A percentile compares a stretch with the other conserved stretches of the same genome.
Conservation (phyloP, 1,140 invertebrate genomes). For the Drosophila guanche region DNA sequence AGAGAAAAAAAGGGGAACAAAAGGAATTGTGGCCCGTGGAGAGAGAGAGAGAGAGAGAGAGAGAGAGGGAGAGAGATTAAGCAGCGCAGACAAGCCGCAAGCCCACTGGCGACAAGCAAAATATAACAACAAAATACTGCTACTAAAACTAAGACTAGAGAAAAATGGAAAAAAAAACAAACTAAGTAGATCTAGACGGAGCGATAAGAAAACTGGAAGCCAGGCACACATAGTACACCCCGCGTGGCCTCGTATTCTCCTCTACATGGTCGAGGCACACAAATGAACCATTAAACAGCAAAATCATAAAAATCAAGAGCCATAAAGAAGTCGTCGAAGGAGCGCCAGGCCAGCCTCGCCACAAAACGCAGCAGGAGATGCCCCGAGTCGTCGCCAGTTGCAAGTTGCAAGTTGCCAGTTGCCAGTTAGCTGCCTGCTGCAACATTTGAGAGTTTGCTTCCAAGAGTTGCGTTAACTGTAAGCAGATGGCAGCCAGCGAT, state of each 20-base stretch:
- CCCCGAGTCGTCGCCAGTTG: constrained; percentile 15
- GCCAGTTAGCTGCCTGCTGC: not conserved
- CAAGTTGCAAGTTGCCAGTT: constrained; percentile 22
- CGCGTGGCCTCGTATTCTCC: constrained; percentile 1
- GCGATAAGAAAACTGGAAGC: constrained; percentile 76
- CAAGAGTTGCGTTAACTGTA: constrained; percentile 67
- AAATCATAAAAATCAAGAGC: constrained; percentile 83
- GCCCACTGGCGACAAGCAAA: constrained; percentile 39
- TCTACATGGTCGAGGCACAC: constrained; percentile 39
- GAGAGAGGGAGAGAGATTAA: constrained; percentile 45
- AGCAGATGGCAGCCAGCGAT: constrained; percentile 72
- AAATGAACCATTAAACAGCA: constrained; percentile 82
- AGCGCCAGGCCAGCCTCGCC: constrained; percentile 51
- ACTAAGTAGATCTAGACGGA: constrained; percentile 53
- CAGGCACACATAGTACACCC: constrained; percentile 33
- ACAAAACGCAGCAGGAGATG: constrained; percentile 50
- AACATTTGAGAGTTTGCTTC: constrained; percentile 5
- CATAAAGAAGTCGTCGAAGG: constrained; percentile 80
- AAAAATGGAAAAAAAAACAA: constrained; percentile 13
- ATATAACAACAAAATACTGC: constrained; percentile 14
- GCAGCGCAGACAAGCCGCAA: constrained; percentile 18
- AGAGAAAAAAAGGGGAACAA: constrained; percentile 13
- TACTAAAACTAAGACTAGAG: constrained; percentile 11
- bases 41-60: constrained; percentile 43
- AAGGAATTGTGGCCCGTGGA: constrained; percentile 38